Conservation (phyloP, 2,113 vertebrate genomes). For the Gallinago paraguaiae region DNA sequence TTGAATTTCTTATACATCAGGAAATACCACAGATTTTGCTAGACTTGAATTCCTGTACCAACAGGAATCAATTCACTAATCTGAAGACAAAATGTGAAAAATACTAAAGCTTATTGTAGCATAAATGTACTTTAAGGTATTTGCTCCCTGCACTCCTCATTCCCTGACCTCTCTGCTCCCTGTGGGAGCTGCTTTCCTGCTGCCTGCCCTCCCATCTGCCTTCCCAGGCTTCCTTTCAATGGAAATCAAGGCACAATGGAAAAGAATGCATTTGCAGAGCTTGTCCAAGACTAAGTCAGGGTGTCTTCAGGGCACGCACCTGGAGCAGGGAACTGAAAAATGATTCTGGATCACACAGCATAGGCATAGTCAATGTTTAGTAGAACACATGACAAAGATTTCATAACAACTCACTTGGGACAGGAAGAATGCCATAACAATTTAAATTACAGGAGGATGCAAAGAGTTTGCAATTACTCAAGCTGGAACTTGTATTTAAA, state of each 20-base stretch:
- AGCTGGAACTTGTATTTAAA: not conserved
- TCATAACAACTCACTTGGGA: not conserved
- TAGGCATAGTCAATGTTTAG: constrained; percentile 24
- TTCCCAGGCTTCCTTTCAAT: not conserved
- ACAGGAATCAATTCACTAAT: not conserved
- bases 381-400: constrained; percentile 5
- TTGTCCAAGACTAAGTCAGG: not conserved
- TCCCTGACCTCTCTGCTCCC: not conserved
- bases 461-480: not conserved
- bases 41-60: not conserved
- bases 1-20: not conserved
- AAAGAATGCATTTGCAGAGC: not conserved
- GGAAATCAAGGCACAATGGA: not conserved
- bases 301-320: not conserved
- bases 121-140: not conserved
- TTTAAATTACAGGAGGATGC: constrained; percentile 39
- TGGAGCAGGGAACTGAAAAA: not conserved
- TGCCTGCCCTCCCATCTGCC: not conserved
- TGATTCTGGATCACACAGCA: not conserved
- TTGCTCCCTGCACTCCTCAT: not conserved
- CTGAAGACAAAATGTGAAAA: not conserved
- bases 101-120: not conserved
- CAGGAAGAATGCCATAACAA: constrained; percentile 58
- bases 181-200: not conserved
- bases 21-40: not conserved